phyloP scores from a whole-genome alignment of 2,888 invertebrate species.

The Tachina fera region DNA sequence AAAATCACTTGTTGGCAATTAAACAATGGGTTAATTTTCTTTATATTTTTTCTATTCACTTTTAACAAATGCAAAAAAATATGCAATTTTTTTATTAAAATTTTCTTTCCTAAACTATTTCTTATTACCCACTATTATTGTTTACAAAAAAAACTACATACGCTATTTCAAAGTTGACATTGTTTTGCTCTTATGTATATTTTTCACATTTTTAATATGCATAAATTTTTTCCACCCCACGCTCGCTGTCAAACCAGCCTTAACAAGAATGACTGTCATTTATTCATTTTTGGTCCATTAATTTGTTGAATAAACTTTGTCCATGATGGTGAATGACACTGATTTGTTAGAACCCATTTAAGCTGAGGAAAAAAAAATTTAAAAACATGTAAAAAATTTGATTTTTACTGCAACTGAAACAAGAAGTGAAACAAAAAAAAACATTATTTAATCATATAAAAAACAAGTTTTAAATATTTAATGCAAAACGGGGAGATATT shows the following conservation, averaged over 20 bases:
- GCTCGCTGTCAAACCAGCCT: slow-evolving; percentile 45
- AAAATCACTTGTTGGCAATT: too few relatives aligned
- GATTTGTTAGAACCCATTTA: slow-evolving; percentile 67
- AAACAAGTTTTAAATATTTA: slow-evolving; percentile 18
- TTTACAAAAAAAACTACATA: slow-evolving; percentile 6
- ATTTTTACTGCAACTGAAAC: slow-evolving; percentile 13
- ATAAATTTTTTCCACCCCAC: background rate
- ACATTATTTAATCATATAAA: slow-evolving; percentile 54
- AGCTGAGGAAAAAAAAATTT: slow-evolving; percentile 25
- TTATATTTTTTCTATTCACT: background rate
- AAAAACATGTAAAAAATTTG: slow-evolving; percentile 27
- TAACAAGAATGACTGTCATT: slow-evolving; percentile 69
- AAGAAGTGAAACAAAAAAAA: slow-evolving; percentile 16
- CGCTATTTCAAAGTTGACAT: slow-evolving; percentile 32
- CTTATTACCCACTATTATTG: slow-evolving; percentile 20
- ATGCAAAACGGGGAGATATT: background rate
- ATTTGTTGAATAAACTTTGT: slow-evolving; percentile 70
- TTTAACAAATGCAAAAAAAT: background rate
- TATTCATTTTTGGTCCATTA: slow-evolving; percentile 73
- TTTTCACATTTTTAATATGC: slow-evolving; percentile 36
- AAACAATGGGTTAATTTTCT: too few relatives aligned
- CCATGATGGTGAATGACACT: slow-evolving; percentile 70
- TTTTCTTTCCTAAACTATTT: background rate
- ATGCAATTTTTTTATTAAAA: background rate
- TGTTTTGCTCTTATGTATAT: slow-evolving; percentile 45